Conservation (phyloP, 2,113 vertebrate genomes). For the Telmatochromis bifrenatus region DNA sequence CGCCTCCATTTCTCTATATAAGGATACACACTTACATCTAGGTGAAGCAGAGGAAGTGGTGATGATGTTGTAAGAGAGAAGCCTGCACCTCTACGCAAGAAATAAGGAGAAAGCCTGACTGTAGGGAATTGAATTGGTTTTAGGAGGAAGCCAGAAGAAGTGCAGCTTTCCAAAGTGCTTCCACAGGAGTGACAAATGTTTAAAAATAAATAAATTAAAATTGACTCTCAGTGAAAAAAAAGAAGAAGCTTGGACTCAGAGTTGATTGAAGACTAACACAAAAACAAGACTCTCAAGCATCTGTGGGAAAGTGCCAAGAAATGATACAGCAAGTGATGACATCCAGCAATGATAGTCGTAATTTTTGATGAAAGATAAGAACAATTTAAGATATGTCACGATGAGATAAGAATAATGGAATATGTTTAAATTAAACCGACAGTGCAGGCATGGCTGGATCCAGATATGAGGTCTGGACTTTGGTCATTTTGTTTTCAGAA, state of each 20-base stretch:
- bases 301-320: neutral
- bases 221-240: neutral
- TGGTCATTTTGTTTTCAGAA: neutral
- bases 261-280: neutral
- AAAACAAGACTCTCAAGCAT: neutral
- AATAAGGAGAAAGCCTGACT: neutral
- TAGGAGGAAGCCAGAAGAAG: neutral
- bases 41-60: neutral
- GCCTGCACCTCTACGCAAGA: neutral
- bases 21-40: neutral
- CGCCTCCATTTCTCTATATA: neutral
- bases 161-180: neutral
- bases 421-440: neutral
- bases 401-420: neutral
- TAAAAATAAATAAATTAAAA: neutral
- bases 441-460: neutral
- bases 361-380: neutral
- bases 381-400: neutral
- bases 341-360: neutral
- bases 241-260: neutral
- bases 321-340: neutral
- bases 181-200: neutral
- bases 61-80: neutral
- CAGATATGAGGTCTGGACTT: neutral
- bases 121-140: neutral